Evolutionary conservation across 2,113 vertebrate species (phyloP).

Genomic region (Canis aureus): DNA sequence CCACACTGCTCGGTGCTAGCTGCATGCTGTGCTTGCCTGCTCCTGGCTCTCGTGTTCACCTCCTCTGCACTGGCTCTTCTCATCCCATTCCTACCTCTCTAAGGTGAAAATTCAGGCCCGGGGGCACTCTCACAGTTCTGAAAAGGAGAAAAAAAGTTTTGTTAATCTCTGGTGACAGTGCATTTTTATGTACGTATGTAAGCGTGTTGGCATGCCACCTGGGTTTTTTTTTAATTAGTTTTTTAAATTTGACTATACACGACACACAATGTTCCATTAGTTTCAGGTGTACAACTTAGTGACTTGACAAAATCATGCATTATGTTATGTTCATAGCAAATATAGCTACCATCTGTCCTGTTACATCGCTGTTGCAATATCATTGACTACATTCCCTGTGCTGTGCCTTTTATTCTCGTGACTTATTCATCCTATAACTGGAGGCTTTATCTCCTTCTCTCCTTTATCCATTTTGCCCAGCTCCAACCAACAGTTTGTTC

Average conservation of each 20-base stretch:
- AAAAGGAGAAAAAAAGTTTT: conserved; percentile 81
- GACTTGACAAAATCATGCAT: not conserved
- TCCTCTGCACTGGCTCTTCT: conserved; percentile 85
- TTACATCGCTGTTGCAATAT: not conserved
- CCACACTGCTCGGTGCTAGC: not conserved
- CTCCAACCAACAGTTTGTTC: not conserved
- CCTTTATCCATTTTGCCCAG: not conserved
- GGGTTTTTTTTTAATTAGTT: conserved; percentile 25
- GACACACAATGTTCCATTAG: not conserved
- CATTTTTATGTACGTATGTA: conserved; percentile 95
- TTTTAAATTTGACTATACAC: not conserved
- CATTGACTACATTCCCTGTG: not conserved
- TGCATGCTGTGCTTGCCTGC: not conserved
- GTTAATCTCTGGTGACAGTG: conserved; percentile 93
- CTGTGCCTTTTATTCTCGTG: not conserved
- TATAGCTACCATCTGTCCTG: not conserved
- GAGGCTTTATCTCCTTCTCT: not conserved
- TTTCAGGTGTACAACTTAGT: not conserved
- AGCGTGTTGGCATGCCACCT: conserved; percentile 93
- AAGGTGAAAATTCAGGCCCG: conserved; percentile 81
- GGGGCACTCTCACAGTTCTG: conserved; percentile 85
- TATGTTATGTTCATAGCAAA: not conserved
- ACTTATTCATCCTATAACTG: not conserved
- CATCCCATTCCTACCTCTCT: conserved; percentile 83
- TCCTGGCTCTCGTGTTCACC: conserved; percentile 2